A percentile compares a stretch with the other conserved stretches of the same genome.
Conservation (phyloP, 2,113 vertebrate species). For the Tringa solitaria region DNA sequence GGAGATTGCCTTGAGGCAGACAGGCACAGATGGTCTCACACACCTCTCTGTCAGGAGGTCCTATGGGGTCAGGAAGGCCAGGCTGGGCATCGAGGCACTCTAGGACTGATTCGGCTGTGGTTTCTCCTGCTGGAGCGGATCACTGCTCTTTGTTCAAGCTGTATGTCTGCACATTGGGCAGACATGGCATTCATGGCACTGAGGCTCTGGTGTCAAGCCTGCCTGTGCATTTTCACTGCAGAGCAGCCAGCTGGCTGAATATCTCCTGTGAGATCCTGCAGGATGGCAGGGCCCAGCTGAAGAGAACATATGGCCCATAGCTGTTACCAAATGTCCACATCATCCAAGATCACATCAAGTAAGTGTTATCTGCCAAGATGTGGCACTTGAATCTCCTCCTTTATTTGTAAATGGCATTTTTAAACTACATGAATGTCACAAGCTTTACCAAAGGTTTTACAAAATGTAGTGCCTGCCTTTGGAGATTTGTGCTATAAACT, state of each 20-base stretch:
- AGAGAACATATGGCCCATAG: constrained; percentile 34
- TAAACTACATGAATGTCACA: neutral
- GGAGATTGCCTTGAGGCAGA: neutral
- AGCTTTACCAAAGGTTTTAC: neutral
- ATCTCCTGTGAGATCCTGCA: neutral
- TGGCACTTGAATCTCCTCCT: neutral
- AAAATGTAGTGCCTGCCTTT: neutral
- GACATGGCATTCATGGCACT: neutral
- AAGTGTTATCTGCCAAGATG: neutral
- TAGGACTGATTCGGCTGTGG: neutral
- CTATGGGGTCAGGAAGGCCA: neutral
- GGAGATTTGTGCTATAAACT: neutral
- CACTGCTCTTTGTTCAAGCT: neutral
- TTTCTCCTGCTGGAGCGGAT: neutral
- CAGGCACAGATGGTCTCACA: neutral
- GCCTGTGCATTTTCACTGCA: neutral
- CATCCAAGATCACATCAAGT: neutral
- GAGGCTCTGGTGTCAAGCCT: neutral
- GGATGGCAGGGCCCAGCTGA: neutral
- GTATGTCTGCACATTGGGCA: neutral
- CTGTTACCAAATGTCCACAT: constrained; percentile 38
- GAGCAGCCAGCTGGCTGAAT: constrained; percentile 40
- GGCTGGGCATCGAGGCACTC: neutral
- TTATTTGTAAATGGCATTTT: neutral
- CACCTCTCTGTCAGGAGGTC: neutral